Conservation (phyloP, 2,888 invertebrate genomes). For the Nomada hirtipes region DNA sequence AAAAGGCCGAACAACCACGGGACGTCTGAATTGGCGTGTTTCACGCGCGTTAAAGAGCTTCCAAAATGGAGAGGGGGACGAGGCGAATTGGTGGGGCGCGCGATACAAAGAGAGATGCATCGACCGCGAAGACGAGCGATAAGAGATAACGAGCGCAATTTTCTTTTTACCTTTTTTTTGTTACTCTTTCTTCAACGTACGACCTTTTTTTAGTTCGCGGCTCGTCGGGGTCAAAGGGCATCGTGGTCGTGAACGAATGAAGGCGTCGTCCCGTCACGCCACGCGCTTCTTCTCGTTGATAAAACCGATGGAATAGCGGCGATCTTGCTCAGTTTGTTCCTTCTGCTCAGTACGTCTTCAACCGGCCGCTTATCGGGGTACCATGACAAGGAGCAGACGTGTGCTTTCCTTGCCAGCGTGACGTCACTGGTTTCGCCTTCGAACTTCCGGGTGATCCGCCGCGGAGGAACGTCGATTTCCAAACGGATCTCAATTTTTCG, state of each 20-base stretch:
- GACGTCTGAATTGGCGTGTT: not conserved
- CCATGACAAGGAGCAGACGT: constrained; percentile 3
- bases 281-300: constrained; percentile 71
- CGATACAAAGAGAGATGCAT: constrained; percentile 19
- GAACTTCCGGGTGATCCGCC: not conserved
- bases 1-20: too few relatives aligned
- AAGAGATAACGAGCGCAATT: constrained; percentile 47
- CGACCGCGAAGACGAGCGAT: constrained; percentile 34
- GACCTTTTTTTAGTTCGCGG: not conserved
- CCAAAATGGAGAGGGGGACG: not conserved
- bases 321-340: constrained; percentile 72
- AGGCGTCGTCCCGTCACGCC: constrained; percentile 72
- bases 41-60: not conserved
- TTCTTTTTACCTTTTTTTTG: constrained; percentile 14
- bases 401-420: not conserved
- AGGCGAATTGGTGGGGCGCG: not conserved
- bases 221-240: constrained; percentile 68
- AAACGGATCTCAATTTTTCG: too few relatives aligned
- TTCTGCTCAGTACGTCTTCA: constrained; percentile 28
- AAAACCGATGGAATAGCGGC: constrained; percentile 75
- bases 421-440: not conserved
- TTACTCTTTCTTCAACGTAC: constrained; percentile 11
- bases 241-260: constrained; percentile 52
- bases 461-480: not conserved
- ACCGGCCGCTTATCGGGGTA: not conserved